Evolutionary conservation across 2,888 invertebrate species (phyloP), one percentile per base, ranked within the genome.

Genomic region (Metopia argyrocephala): DNA sequence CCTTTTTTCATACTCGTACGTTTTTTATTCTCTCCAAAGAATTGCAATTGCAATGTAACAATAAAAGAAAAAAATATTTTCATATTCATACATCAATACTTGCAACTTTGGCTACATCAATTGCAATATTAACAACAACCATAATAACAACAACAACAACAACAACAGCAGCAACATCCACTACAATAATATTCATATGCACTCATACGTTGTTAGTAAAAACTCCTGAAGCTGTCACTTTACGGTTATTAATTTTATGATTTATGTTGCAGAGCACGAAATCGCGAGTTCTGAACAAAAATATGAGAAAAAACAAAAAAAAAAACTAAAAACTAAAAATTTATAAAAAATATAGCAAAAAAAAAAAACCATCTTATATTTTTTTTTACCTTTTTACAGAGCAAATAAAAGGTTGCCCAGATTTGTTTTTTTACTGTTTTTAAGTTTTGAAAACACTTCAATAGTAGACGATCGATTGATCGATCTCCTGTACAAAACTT

Each of bases 231-330:
- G 87, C 88, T 87, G 88, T 88, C 88, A 87, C 87, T 88, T 88
- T 87, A 88, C 87, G 88, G 89, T 88, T 88, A 87, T 87, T 88
- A 89, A 88, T 89, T 89, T 89, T 89, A 89, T 89, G 89, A 89
- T 89, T 89, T 89, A 89, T 89, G 87, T 87, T 85, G 85, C 86
- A 85, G 86, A 86, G 85, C 86, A 87, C 85, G 85, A 84, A 84
- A 79, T 82, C 78, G 81, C 82, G 82, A 78, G 70, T 81, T 82
- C 80, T 15, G 38, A n/a, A n/a, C n/a, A n/a, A n/a, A n/a, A n/a
- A n/a, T n/a, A n/a, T n/a, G n/a, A 56, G 59, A 23, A 61, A 20
- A 21, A 28, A 59, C 3, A 31, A 6, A 31, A 6, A 31, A n/a
- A 57, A 28, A 57, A 28, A 9, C 28, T 31, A 2, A 25, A 59